Percentiles rank a stretch among this genome's conserved stretches.
phyloP scores from a whole-genome alignment of 2,888 invertebrate species.

The Eulithis testata region DNA sequence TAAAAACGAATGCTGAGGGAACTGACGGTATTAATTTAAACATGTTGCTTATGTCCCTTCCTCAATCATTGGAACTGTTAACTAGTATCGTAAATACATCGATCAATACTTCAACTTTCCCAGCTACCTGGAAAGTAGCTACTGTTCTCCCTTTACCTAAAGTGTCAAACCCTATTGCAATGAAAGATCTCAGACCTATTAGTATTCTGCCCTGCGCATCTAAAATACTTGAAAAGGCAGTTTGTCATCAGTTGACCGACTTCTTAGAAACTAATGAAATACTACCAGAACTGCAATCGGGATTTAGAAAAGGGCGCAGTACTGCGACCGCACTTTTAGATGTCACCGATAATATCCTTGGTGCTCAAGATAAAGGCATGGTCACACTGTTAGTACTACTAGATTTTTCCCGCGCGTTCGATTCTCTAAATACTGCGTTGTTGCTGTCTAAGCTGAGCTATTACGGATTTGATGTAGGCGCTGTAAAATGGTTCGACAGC shows the following conservation, averaged over 20 bases:
- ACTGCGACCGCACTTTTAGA: neutral
- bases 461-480: neutral
- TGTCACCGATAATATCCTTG: neutral
- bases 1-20: neutral
- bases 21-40: neutral
- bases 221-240: neutral
- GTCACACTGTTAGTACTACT: neutral
- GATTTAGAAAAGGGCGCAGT: neutral
- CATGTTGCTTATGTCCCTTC: neutral
- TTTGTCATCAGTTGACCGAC: neutral
- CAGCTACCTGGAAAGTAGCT: neutral
- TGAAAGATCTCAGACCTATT: slow-evolving; percentile 6
- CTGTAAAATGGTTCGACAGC: neutral
- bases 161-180: neutral
- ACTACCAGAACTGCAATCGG: neutral
- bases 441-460: neutral
- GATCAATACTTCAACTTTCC: neutral
- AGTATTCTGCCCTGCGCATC: slow-evolving; percentile 3
- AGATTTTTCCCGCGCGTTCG: slow-evolving; percentile 1
- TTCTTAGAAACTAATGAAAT: neutral
- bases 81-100: neutral
- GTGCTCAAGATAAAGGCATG: neutral
- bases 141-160: neutral
- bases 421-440: neutral
- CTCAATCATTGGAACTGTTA: neutral